phyloP scores from a whole-genome alignment of 2,888 invertebrate genomes.

The Xanthorhoe spadicearia region DNA sequence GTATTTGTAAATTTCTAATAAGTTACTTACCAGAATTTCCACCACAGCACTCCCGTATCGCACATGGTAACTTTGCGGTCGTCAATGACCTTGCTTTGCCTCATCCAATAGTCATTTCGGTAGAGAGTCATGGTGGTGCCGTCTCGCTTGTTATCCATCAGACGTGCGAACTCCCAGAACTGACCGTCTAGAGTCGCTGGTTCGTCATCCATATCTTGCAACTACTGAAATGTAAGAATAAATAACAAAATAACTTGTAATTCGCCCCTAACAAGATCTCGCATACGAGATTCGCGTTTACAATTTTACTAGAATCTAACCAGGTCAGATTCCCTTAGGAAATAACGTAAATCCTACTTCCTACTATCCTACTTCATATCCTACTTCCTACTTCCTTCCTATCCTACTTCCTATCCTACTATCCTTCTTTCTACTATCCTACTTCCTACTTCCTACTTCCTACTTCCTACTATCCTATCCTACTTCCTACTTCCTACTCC shows the following conservation, averaged over 20 bases:
- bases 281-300: too few relatives aligned
- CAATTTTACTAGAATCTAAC: too few relatives aligned
- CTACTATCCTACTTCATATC: too few relatives aligned
- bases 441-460: too few relatives aligned
- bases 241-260: background rate
- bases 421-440: too few relatives aligned
- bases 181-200: slow-evolving; percentile 58
- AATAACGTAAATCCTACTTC: too few relatives aligned
- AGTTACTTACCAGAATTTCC: slow-evolving; percentile 53
- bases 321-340: too few relatives aligned
- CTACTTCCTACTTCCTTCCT: too few relatives aligned
- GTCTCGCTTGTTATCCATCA: slow-evolving; percentile 49
- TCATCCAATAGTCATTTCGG: slow-evolving; percentile 59
- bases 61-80: slow-evolving; percentile 60
- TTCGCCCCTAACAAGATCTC: too few relatives aligned
- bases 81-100: slow-evolving; percentile 56
- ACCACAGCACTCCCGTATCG: slow-evolving; percentile 57
- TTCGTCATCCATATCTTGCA: slow-evolving; percentile 52
- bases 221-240: slow-evolving; percentile 1
- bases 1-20: background rate
- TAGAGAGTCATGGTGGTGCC: slow-evolving; percentile 54
- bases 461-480: too few relatives aligned
- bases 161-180: slow-evolving; percentile 52
- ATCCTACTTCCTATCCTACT: too few relatives aligned
- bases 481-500: too few relatives aligned